Evolutionary conservation across 1,140 invertebrate species (phyloP).

Genomic region (Wiebesia pumilae): DNA sequence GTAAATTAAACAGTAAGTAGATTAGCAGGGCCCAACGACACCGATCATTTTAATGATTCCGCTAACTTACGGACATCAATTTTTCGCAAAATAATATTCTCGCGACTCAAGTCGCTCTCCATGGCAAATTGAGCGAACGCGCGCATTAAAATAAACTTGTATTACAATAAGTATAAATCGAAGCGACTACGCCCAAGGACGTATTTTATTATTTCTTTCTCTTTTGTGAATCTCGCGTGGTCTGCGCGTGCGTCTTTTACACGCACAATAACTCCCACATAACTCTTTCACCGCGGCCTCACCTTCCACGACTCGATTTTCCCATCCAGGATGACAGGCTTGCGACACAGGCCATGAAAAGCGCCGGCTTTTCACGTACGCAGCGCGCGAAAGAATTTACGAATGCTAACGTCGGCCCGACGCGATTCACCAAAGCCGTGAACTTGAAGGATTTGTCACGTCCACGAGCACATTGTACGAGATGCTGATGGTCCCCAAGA

Average conservation of each 20-base stretch:
- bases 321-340: neutral
- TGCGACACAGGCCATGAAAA: neutral
- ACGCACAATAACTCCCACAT: neutral
- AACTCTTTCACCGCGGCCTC: neutral
- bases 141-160: constrained; percentile 6
- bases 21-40: neutral
- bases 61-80: neutral
- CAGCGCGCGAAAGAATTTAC: neutral
- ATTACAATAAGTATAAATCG: constrained; percentile 34
- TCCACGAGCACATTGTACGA: neutral
- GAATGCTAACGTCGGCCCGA: neutral
- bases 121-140: neutral
- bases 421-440: neutral
- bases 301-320: constrained; percentile 14
- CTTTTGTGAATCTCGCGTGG: constrained; percentile 6
- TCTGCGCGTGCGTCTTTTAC: neutral
- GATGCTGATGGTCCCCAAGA: neutral
- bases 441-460: neutral
- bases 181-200: constrained; percentile 26
- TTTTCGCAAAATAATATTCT: constrained; percentile 14
- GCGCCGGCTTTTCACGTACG: neutral
- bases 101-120: neutral
- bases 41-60: neutral
- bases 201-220: constrained; percentile 44
- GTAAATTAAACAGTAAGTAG: neutral